These are phyloP conservation scores for Orthochromis indermauri DNA, from an alignment of 2,113 vertebrate genomes.

Conservation along the genomic window DNA sequence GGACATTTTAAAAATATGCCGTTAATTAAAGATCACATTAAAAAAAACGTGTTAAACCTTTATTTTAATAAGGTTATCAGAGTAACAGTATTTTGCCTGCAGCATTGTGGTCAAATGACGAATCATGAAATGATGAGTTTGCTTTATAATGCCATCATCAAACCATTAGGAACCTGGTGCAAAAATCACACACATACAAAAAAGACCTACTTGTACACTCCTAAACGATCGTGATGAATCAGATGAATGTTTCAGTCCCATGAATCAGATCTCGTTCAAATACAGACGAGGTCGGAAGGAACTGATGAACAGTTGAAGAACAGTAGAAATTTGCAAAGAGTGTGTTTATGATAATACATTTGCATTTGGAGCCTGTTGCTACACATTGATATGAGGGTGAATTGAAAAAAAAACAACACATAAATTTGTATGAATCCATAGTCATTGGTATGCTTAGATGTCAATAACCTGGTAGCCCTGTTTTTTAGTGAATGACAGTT, in stretches of 20 bases:
- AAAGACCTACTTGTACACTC: neutral
- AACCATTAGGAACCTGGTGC: neutral
- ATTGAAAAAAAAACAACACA: fast-evolving
- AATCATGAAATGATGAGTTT: neutral
- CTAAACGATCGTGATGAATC: neutral
- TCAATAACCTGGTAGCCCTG: neutral
- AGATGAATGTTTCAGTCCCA: neutral
- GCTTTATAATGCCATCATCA: neutral
- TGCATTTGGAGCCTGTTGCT: neutral
- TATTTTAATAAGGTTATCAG: neutral
- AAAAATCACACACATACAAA: neutral
- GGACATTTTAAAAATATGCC: neutral
- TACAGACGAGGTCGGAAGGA: neutral
- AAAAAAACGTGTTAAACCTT: fast-evolving
- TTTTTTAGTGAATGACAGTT: neutral
- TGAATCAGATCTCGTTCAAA: neutral
- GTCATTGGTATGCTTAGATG: neutral
- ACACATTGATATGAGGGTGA: neutral
- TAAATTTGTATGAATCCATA: neutral
- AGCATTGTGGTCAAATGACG: neutral
- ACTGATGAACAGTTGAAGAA: neutral
- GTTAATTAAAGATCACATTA: neutral
- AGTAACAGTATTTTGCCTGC: neutral
- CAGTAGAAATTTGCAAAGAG: neutral
- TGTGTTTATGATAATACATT: neutral